Percentiles rank a stretch among this genome's conserved stretches.
Evolutionary conservation across 2,888 invertebrate genomes (phyloP).

Genomic region (Amaurobius ferox): DNA sequence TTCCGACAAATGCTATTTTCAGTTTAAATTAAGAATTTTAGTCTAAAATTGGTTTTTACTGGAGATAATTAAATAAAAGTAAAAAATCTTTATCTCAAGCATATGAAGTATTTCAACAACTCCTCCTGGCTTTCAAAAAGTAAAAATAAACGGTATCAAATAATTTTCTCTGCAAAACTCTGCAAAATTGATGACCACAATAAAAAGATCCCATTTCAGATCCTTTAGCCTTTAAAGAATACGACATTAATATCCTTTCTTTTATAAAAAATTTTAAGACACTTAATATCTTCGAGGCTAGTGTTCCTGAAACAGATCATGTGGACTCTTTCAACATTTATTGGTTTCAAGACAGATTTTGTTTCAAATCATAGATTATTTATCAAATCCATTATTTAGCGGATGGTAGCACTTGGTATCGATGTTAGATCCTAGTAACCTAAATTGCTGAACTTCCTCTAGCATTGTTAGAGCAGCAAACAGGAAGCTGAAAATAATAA

Average conservation of each 20-base stretch:
- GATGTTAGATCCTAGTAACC: not conserved
- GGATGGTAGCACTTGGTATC: not conserved
- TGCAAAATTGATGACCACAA: not conserved
- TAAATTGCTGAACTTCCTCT: not conserved
- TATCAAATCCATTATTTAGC: not conserved
- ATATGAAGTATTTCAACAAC: too few species aligned
- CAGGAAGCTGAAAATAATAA: slow-evolving; percentile 3
- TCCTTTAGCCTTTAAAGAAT: not conserved
- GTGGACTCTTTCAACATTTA: not conserved
- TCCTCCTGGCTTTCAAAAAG: too few species aligned
- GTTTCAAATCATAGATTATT: not conserved
- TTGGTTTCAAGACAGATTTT: not conserved
- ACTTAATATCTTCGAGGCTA: not conserved
- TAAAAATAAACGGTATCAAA: too few species aligned
- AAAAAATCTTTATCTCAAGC: too few species aligned
- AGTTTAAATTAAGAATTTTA: too few species aligned
- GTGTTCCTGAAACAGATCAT: not conserved
- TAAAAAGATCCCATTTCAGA: not conserved
- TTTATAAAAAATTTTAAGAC: not conserved
- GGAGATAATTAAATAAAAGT: too few species aligned
- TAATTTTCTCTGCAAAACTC: not conserved
- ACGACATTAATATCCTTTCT: not conserved
- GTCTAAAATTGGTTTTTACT: too few species aligned
- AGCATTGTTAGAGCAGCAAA: not conserved
- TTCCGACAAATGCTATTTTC: too few species aligned